Base-by-base conservation (phyloP, 2,888 invertebrate species). In the Dolichomitus sp. region DNA sequence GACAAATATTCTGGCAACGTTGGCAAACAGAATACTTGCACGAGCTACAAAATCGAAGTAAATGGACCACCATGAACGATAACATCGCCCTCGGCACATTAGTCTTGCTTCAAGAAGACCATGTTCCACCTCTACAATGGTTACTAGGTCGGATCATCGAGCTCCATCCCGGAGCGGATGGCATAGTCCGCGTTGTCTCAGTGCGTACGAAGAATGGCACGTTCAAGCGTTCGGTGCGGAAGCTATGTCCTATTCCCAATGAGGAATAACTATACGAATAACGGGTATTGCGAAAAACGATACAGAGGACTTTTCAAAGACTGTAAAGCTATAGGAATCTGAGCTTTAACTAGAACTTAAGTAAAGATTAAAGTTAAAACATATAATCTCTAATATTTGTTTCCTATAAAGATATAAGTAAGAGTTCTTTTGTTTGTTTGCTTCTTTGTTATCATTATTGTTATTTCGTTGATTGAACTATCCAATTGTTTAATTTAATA, bases 151-250 rank as follows among this genome's bases (percentile, higher is more conserved):
- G 84, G 3, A 61, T 87, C 5, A 23, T 70, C 1, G 33, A 79
- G 3, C n/a, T 84, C 0, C 80, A 83, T 54, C 85, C 88, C 9
- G 87, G 87, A 37, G 5, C 40, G 6, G 88, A 88, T 52, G 76
- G 76, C 7, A 9, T 72, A 0, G 79, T 84, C 2, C 45, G 87
- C 17, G 88, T 87, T 0, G 87, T 82, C 0, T 81, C 84, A 1
- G 59, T 88, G 4, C 75, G 72, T 14, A 89, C 87, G 12, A 11
- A n/a, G 4, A 72, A 12, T n/a, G 61, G 50, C 14, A 52, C n/a
- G 7, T 61, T 40, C 45, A 52, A 37, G 12, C 27, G 65, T 17
- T 9, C 65, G 1, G 57, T 76, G 4, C 11, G 17, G 4, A 48
- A 65, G 3, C 5, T 76, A 17, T 76, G 69, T 37, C 69, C 42